Conservation (phyloP, 2,113 vertebrate species). For the Elgaria multicarinata region DNA sequence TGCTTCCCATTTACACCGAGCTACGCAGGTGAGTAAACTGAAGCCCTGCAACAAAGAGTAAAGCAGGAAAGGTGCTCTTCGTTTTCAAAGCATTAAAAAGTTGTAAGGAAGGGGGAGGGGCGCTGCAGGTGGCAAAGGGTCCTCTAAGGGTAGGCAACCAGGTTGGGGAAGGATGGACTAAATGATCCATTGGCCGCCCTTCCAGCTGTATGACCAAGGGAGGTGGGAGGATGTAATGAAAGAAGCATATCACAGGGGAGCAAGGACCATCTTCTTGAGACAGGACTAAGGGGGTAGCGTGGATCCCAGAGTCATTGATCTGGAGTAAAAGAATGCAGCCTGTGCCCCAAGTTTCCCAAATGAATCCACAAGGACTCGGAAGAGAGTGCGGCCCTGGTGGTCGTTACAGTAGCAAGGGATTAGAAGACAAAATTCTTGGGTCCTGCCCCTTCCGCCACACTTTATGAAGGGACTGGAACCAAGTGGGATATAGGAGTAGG, state of each 20-base stretch:
- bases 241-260: background rate
- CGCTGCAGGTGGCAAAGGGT: no score
- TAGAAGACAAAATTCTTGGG: no score
- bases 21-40: slow-evolving; percentile 88
- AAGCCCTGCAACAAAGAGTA: no score
- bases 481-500: background rate
- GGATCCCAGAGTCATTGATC: background rate
- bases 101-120: background rate
- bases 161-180: background rate
- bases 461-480: background rate
- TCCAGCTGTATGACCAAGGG: background rate
- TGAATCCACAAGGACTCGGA: background rate
- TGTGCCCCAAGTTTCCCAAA: background rate
- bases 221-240: background rate
- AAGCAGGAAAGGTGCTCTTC: background rate
- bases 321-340: background rate
- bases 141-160: background rate
- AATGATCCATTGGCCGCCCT: background rate
- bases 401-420: background rate
- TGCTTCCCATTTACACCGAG: slow-evolving; percentile 98
- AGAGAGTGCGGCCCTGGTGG: background rate
- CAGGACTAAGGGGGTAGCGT: background rate
- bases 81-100: background rate
- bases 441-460: background rate
- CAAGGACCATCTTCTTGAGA: background rate